Evolutionary conservation across 2,888 invertebrate genomes (phyloP).

Genomic region (Brenthis hecate): DNA sequence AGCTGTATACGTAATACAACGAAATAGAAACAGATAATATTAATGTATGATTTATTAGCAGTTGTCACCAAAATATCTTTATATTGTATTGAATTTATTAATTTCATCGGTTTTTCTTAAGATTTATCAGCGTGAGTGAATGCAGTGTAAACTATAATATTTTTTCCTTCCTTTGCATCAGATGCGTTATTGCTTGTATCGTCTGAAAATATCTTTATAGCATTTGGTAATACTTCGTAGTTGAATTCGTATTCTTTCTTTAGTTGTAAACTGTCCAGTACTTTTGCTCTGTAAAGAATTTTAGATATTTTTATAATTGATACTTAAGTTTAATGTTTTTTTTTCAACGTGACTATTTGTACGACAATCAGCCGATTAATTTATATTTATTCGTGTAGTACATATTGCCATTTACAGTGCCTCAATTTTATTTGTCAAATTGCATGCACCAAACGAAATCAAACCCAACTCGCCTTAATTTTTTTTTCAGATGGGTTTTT

Average conservation of each 20-base stretch:
- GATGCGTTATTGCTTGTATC: conserved; percentile 18
- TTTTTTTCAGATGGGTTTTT: too few relatives aligned
- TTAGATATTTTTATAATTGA: neutral
- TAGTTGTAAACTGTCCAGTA: conserved; percentile 57
- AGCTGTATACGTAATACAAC: too few relatives aligned
- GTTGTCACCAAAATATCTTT: conserved; percentile 44
- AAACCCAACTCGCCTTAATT: too few relatives aligned
- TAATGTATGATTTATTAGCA: conserved; percentile 46
- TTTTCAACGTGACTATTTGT: too few relatives aligned
- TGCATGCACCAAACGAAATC: too few relatives aligned
- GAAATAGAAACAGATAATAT: neutral
- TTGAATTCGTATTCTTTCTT: conserved; percentile 68
- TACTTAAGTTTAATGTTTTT: neutral
- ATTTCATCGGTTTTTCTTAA: neutral
- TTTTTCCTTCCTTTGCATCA: conserved; percentile 39
- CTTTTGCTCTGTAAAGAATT: conserved; percentile 54
- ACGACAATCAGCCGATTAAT: too few relatives aligned
- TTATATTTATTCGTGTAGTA: too few relatives aligned
- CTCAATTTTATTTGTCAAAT: too few relatives aligned
- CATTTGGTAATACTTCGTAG: conserved; percentile 56
- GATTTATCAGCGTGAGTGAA: conserved; percentile 41
- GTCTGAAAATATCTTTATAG: conserved; percentile 41
- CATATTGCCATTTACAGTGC: too few relatives aligned
- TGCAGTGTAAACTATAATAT: conserved; percentile 58
- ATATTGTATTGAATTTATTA: neutral